Base-by-base conservation (phyloP, 2,888 invertebrate species). In the Leptinotarsa peninsularis region DNA sequence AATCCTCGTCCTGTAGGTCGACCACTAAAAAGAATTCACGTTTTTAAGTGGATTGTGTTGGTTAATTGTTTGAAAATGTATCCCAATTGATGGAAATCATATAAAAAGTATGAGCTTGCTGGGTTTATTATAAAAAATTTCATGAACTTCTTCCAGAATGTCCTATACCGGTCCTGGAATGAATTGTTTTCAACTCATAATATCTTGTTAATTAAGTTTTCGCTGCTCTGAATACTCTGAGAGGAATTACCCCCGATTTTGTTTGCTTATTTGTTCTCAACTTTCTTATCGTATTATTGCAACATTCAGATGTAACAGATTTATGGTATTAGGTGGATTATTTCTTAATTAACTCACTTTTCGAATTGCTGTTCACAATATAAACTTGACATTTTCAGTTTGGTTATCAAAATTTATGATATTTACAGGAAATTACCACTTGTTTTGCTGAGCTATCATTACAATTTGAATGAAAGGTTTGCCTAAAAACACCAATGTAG, bases 141-240 rank as follows among this genome's bases (percentile, higher is more conserved):
- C 54, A 15, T 4, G 7, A 15, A 3, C 10, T 67, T 27, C 18
- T 18, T 49, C 52, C 3, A 43, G n/a, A 52, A 52, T 52, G 15
- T 52, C 52, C 52, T 17, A 52, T n/a, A 15, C 58, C 58, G 58
- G 58, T 23, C 4, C 58, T 58, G 58, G 13, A 10, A 14, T 23
- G 58, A 33, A 67, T 78, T 78, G 84, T 83, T 84, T 81, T 82
- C 83, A 86, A 86, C 82, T 86, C 86, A 85, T 86, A 86, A 87
- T 86, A 85, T 87, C 86, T 85, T 87, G 85, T 87, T 87, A 87
- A 87, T 87, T 86, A 85, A 87, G 84, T 87, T 86, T 83, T 81
- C 83, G 79, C 80, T 80, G 81, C 81, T 73, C 68, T 56, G 63
- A 63, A 63, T 63, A 63, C 66, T 33, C 49, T 71, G 69, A 76